Evolutionary conservation across 2,113 vertebrate species (phyloP), one percentile per base, ranked within the genome.

Genomic region (Sphyrna mokarran): DNA sequence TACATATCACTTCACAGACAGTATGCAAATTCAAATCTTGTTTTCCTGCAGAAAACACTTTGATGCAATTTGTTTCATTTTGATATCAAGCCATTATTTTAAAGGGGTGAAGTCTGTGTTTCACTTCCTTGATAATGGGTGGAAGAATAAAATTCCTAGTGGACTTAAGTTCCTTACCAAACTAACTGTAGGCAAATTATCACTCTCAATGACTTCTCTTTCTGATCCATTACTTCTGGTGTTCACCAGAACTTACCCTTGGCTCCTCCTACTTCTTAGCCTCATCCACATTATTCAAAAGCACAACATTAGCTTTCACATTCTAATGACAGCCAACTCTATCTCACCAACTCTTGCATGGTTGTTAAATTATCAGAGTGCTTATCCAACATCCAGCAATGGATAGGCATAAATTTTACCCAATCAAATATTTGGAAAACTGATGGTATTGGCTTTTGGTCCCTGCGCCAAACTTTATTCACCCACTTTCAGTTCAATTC

Each of bases 1-100:
- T 6, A 63, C 29, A 3, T 91, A 33, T 91, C 29, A 91, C 23
- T 37, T 95, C 93, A 68, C 66, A 29, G 69, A 26, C 69, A 0
- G 37, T 61, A 26, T 72, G 43, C 72, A 26, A 69, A 72, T 95
- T 95, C 20, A 48, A 54, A 95, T 33, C 37, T 70, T 70, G 20
- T 26, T 95, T 95, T 95, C 48, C 76, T 76, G 89, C 40, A 93
- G 61, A 93, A 66, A 37, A 66, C 40, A 43, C 23, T 70, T 90
- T 14, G 61, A 90, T 33, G 87, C 54, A 90, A 23, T 95, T 93
- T 72, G 40, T 66, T 72, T 54, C 69, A 5, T 76, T 95, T 70
- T 33, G 69, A 95, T 54, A 40, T 37, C 43, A 72, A 54, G 69
- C 61, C 18, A 93, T 93, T 93, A 66, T 48, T 40, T 95, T 95